phyloP scores from a whole-genome alignment of 1,140 invertebrate genomes.

The Drosophila kohkoa region DNA sequence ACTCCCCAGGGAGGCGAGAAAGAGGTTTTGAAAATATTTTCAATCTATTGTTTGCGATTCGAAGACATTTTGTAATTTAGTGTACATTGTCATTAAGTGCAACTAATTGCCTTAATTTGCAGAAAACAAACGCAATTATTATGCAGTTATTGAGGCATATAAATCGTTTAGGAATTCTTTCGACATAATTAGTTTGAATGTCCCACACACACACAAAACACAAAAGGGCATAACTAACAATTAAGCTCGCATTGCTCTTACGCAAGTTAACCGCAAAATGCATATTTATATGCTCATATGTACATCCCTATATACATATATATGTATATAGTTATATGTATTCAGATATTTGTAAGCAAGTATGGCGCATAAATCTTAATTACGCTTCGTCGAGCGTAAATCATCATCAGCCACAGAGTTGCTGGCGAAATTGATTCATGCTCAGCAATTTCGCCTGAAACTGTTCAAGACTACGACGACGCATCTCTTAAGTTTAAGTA shows the following conservation, averaged over 20 bases:
- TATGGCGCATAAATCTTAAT: slow-evolving; percentile 78
- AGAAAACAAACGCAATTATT: slow-evolving; percentile 48
- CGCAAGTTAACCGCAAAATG: slow-evolving; percentile 38
- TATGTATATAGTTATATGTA: slow-evolving; percentile 16
- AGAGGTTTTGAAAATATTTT: slow-evolving; percentile 35
- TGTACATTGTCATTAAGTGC: slow-evolving; percentile 61
- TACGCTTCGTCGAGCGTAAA: slow-evolving; percentile 80
- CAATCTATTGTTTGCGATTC: slow-evolving; percentile 28
- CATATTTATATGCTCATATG: slow-evolving; percentile 39
- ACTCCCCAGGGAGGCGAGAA: slow-evolving; percentile 1
- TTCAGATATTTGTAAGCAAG: slow-evolving; percentile 52
- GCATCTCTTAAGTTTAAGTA: slow-evolving; percentile 14
- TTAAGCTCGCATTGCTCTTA: slow-evolving; percentile 61
- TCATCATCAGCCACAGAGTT: slow-evolving; percentile 69
- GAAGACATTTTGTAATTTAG: slow-evolving; percentile 40
- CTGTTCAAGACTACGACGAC: slow-evolving; percentile 22
- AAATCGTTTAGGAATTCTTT: slow-evolving; percentile 76
- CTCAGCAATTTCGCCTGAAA: slow-evolving; percentile 44
- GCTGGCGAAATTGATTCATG: slow-evolving; percentile 67
- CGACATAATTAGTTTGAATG: slow-evolving; percentile 82
- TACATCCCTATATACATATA: slow-evolving; percentile 13
- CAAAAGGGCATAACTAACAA: slow-evolving; percentile 79
- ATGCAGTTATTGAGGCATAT: slow-evolving; percentile 62
- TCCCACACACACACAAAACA: slow-evolving; percentile 63
- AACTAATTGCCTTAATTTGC: slow-evolving; percentile 76